Percentiles rank a stretch among this genome's conserved stretches.
These are phyloP conservation scores for Phrynosoma platyrhinos DNA, from an alignment of 2,113 vertebrate genomes.

Conservation along the genomic window DNA sequence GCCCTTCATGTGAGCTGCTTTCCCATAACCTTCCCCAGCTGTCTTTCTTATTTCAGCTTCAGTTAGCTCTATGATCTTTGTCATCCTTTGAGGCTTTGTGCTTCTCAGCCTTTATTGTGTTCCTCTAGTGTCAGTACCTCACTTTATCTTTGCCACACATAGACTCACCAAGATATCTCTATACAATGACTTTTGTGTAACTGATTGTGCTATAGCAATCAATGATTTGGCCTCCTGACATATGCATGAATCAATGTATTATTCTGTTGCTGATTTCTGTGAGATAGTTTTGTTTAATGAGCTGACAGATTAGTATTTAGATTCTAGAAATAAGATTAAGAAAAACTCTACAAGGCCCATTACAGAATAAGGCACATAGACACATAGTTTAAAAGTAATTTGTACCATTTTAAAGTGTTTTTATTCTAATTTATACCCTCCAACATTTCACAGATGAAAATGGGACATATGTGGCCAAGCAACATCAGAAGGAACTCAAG, in stretches of 20 bases:
- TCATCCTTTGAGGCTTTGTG: background rate
- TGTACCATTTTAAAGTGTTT: slow-evolving; percentile 56
- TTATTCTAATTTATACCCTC: slow-evolving; percentile 52
- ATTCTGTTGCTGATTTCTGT: slow-evolving; percentile 9
- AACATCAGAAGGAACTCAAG: too few relatives aligned
- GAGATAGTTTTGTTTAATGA: slow-evolving; percentile 30
- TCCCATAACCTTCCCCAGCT: too few relatives aligned
- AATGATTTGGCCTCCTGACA: background rate
- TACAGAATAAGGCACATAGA: slow-evolving; percentile 45
- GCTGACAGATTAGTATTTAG: slow-evolving; percentile 17
- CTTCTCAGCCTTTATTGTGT: background rate
- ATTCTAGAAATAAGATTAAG: background rate
- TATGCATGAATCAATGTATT: background rate
- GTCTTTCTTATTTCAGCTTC: too few relatives aligned
- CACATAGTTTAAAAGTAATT: slow-evolving; percentile 61
- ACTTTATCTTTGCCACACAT: background rate
- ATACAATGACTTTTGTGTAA: background rate
- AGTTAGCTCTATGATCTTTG: background rate
- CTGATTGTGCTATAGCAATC: background rate
- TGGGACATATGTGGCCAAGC: too few relatives aligned
- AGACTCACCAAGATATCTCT: too few relatives aligned
- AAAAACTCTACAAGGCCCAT: background rate
- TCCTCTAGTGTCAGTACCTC: background rate
- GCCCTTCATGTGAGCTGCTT: background rate
- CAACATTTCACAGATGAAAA: too few relatives aligned